Evolutionary conservation across 2,888 invertebrate species (phyloP).

Genomic region (Aporophyla lueneburgensis): DNA sequence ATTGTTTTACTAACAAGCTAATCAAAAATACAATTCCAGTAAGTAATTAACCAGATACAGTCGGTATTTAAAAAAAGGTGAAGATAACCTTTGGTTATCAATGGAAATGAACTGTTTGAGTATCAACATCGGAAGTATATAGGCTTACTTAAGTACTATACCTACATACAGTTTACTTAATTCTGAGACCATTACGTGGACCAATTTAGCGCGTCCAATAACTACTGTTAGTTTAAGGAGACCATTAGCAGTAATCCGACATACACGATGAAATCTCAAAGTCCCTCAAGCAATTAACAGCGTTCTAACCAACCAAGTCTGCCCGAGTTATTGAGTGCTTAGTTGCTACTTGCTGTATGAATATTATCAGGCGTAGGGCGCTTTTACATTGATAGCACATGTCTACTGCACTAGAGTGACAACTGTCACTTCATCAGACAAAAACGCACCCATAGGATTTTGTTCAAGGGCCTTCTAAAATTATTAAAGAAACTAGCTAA

Average conservation of each 20-base stretch:
- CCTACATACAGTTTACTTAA: background rate
- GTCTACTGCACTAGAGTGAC: no score
- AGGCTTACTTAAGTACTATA: background rate
- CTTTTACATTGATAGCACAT: constrained; percentile 2
- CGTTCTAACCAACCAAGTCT: background rate
- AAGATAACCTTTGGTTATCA: constrained; percentile 37
- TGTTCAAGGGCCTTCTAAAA: background rate
- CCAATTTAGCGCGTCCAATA: constrained; percentile 22
- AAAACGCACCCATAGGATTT: background rate
- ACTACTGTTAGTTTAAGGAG: constrained; percentile 28
- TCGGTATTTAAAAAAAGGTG: background rate
- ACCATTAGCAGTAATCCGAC: constrained; percentile 68
- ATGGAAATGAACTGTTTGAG: constrained; percentile 10
- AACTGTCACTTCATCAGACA: background rate
- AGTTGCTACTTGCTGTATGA: constrained; percentile 13
- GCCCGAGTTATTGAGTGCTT: constrained; percentile 9
- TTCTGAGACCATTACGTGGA: background rate
- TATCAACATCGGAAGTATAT: background rate
- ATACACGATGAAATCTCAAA: constrained; percentile 42
- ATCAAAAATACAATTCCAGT: constrained; percentile 1
- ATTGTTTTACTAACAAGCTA: background rate
- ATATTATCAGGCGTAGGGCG: background rate
- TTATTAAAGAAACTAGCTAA: background rate
- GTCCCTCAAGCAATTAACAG: constrained; percentile 63
- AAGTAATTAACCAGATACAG: background rate